A percentile compares a stretch with the other conserved stretches of the same genome.
Evolutionary conservation across 2,113 vertebrate species (phyloP).

Genomic region (Amazona vittata): DNA sequence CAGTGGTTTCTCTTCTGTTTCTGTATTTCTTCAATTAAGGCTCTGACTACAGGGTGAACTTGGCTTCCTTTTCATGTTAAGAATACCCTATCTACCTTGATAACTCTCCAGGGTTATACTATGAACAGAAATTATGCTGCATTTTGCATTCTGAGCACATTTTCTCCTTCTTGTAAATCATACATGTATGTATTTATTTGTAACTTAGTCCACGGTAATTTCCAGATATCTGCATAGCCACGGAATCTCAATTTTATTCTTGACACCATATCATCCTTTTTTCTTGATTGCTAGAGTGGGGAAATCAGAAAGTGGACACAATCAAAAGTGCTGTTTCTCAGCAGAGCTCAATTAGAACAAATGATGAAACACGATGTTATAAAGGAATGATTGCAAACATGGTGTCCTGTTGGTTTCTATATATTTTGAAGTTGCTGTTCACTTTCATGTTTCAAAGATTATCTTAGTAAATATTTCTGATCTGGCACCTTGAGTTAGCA

Average conservation of each 20-base stretch:
- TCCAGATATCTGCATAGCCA: background rate
- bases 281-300: background rate
- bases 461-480: background rate
- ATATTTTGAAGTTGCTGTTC: background rate
- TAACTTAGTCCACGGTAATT: background rate
- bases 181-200: background rate
- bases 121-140: background rate
- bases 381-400: background rate
- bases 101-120: background rate
- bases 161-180: constrained; percentile 8
- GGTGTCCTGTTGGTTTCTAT: background rate
- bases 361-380: background rate
- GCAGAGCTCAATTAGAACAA: background rate
- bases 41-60: background rate
- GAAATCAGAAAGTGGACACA: background rate
- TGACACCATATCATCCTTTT: background rate
- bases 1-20: background rate
- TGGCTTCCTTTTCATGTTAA: background rate
- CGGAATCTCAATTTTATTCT: constrained; percentile 2
- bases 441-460: background rate
- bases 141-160: constrained; percentile 9
- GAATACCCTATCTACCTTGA: background rate
- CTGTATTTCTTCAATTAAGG: constrained; percentile 33
- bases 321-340: background rate
- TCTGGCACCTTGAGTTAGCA: background rate